These are phyloP conservation scores for Noctilio leporinus DNA, from an alignment of 2,113 vertebrate species.

Conservation along the genomic window DNA sequence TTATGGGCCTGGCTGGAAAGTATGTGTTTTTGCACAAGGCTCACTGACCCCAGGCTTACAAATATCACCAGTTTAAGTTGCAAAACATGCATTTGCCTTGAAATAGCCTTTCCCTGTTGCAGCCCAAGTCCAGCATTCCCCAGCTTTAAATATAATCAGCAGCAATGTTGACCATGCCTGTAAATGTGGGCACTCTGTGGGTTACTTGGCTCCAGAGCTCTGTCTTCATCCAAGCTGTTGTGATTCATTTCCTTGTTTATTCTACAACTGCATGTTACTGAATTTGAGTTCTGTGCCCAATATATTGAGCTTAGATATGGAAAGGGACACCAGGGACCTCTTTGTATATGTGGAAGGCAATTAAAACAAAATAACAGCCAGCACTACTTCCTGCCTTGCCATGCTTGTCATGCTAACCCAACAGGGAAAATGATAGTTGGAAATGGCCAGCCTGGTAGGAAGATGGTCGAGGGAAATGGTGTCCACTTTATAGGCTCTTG, in stretches of 20 bases:
- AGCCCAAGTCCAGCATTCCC: background rate
- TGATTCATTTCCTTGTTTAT: conserved; percentile 59
- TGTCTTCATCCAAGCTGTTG: conserved; percentile 14
- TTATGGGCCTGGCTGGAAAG: background rate
- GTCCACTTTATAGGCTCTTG: background rate
- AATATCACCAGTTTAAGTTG: background rate
- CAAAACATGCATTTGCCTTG: conserved; percentile 1
- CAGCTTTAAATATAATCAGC: conserved; percentile 42
- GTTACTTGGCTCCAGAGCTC: conserved; percentile 1
- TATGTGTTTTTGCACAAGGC: background rate
- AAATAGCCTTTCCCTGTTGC: background rate
- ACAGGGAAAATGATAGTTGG: background rate
- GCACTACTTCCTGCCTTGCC: background rate
- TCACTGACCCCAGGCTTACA: background rate
- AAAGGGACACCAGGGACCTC: conserved; percentile 26
- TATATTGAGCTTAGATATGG: conserved; percentile 50
- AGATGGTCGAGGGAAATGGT: background rate
- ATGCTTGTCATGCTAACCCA: background rate
- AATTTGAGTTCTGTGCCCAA: conserved; percentile 26
- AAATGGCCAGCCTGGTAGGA: background rate
- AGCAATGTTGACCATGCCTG: background rate
- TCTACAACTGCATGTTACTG: conserved; percentile 7
- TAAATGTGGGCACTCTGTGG: background rate
- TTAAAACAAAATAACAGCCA: conserved; percentile 4
- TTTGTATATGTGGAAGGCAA: conserved; percentile 23